Conservation (phyloP, 2,113 vertebrate genomes). For the Apteryx owenii region DNA sequence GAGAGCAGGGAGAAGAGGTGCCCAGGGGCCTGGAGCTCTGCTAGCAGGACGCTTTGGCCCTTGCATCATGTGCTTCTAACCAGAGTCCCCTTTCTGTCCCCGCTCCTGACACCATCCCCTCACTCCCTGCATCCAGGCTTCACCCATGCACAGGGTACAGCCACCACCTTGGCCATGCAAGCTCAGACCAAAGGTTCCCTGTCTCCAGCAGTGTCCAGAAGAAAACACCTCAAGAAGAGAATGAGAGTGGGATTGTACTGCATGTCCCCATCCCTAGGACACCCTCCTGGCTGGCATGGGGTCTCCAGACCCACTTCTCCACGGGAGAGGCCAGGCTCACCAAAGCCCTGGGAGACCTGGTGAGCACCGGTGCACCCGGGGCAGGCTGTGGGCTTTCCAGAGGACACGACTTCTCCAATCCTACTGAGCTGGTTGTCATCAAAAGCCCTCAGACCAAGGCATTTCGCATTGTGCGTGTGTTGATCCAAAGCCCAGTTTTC, state of each 20-base stretch:
- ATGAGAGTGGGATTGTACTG: neutral
- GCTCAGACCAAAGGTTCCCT: neutral
- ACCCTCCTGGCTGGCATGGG: neutral
- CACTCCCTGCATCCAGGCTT: neutral
- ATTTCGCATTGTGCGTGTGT: neutral
- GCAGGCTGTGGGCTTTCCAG: neutral
- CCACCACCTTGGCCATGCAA: neutral
- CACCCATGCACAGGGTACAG: neutral
- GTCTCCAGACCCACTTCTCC: neutral
- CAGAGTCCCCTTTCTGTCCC: neutral
- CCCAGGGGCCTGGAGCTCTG: neutral
- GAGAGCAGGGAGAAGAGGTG: fast-evolving
- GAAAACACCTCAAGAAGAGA: neutral
- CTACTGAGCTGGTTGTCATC: neutral
- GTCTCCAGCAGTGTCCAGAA: neutral
- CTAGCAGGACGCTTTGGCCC: neutral
- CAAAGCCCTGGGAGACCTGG: neutral
- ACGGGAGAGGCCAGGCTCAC: fast-evolving
- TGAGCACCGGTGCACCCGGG: neutral
- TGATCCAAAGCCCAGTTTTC: conserved; percentile 34
- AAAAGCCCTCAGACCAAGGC: neutral
- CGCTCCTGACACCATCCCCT: neutral
- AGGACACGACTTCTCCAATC: neutral
- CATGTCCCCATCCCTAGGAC: too few species aligned
- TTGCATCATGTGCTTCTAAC: neutral